Evolutionary conservation across 2,797 vertebrate species (phyloP).

Genomic region (Scolopax rusticola): DNA sequence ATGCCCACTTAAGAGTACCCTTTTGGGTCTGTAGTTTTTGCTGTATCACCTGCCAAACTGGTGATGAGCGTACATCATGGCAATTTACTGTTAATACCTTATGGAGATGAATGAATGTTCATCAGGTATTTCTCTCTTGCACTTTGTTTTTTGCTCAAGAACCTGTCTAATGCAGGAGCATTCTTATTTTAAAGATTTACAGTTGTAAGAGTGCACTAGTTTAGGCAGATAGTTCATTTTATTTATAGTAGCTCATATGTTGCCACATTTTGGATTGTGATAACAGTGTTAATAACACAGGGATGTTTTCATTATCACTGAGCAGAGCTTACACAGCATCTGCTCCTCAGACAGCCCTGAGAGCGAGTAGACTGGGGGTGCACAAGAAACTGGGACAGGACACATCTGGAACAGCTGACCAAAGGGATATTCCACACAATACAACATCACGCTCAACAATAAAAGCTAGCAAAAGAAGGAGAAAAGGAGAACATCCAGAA

Average conservation of each 20-base stretch:
- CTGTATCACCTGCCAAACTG: background rate
- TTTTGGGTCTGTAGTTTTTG: background rate
- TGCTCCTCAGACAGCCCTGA: background rate
- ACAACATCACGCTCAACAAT: background rate
- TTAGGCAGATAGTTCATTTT: background rate
- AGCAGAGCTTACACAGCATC: background rate
- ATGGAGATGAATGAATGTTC: background rate
- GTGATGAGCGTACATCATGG: accelerated
- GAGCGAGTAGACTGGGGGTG: accelerated
- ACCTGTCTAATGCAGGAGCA: background rate
- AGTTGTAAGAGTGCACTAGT: background rate
- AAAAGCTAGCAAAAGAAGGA: background rate
- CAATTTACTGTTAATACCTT: background rate
- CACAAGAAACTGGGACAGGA: background rate
- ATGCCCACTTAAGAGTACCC: background rate
- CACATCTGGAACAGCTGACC: background rate
- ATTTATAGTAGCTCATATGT: background rate
- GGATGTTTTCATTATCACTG: background rate
- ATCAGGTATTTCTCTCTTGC: background rate
- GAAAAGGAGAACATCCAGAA: background rate
- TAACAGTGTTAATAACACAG: background rate
- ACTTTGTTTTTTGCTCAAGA: background rate
- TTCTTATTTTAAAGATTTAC: background rate
- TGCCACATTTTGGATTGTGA: background rate
- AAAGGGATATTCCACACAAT: background rate